Evolutionary conservation across 2,113 vertebrate species (phyloP), one percentile per base, ranked within the genome.

Genomic region (Hippocampus zosterae): DNA sequence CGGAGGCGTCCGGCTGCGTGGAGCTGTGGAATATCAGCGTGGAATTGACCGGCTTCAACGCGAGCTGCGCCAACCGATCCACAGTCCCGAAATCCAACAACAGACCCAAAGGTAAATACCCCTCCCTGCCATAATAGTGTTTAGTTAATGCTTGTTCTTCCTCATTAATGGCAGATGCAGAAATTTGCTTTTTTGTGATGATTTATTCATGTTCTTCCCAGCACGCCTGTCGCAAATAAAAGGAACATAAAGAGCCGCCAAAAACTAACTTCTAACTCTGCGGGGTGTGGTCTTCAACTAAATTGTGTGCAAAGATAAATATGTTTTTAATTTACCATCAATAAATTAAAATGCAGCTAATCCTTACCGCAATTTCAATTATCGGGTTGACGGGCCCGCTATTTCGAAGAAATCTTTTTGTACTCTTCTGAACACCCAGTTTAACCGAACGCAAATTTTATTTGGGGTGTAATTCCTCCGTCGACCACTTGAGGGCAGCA

Each of bases 141-240:
- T n/a, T 2, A 55, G 23, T 53, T 52, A 40, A 46, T 56, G 10
- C 44, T 16, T 41, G 37, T 63, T 42, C 23, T 27, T 19, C 42
- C 42, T 10, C 9, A 4, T 67, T n/a, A 8, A 55, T 21, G 19
- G 23, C 48, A 52, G 69, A 72, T 70, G 71, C 78, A 70, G 71
- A 69, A 77, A 18, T 67, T 12, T 15, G 3, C 2, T 70, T 75
- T 75, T 33, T 33, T 18, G 50, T 67, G 21, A 67, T 85, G 82
- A 88, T 87, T 89, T 75, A 89, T 89, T 88, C 77, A 84, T 72
- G 68, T 25, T 68, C 57, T 67, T 61, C 3, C 64, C 37, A 46
- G 68, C 57, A 33, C 50, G 56, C 78, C 78, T 75, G 76, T 73
- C 68, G 60, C 62, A 79, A 82, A 63, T 59, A 42, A n/a, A 63